Evolutionary conservation across 2,888 invertebrate genomes (phyloP).

Genomic region (Dione juno): DNA sequence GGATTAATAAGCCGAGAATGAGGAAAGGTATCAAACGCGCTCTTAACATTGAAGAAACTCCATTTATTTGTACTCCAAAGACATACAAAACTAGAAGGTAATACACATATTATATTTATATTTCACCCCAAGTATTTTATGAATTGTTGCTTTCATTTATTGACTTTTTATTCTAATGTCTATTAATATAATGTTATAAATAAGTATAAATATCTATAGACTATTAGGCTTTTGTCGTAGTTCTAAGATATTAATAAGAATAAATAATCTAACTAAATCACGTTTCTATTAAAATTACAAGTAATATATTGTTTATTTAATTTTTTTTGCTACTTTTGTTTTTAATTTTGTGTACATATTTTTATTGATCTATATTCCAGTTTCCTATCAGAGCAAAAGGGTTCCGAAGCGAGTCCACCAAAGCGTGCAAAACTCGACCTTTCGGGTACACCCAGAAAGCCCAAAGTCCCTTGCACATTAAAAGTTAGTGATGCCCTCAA

Average conservation of each 20-base stretch:
- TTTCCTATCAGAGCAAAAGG: conserved; percentile 53
- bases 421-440: conserved; percentile 65
- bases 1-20: conserved; percentile 70
- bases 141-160: not conserved
- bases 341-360: not conserved
- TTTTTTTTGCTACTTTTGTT: no score
- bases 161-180: no score
- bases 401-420: conserved; percentile 59
- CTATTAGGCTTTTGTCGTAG: no score
- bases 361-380: conserved; percentile 47
- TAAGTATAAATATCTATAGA: no score
- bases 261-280: no score
- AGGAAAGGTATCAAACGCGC: conserved; percentile 72
- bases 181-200: no score
- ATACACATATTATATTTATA: conserved; percentile 11
- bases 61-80: conserved; percentile 85
- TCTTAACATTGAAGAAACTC: conserved; percentile 80
- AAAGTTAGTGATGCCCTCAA: conserved; percentile 55
- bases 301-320: no score
- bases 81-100: conserved; percentile 65
- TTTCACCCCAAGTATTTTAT: not conserved
- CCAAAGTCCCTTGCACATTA: conserved; percentile 48
- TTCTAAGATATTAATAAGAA: no score
- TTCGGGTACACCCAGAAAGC: conserved; percentile 56
- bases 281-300: no score